Evolutionary conservation across 1,140 invertebrate species (phyloP).

Genomic region (Drosophila nasuta): DNA sequence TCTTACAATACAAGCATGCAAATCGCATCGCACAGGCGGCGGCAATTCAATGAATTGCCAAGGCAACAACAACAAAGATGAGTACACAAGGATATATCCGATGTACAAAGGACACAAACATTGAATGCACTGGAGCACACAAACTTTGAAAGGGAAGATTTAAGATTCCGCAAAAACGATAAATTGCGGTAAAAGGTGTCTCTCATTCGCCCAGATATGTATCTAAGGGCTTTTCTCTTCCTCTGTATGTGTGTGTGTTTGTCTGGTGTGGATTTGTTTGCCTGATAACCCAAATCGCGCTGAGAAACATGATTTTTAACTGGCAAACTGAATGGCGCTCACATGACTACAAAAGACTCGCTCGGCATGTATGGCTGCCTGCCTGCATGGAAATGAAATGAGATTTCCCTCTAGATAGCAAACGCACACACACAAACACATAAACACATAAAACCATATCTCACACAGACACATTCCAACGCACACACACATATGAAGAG

Average conservation of each 20-base stretch:
- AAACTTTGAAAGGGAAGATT: constrained; percentile 44
- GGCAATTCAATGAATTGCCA: constrained; percentile 54
- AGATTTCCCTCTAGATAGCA: constrained; percentile 70
- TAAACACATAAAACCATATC: constrained; percentile 1
- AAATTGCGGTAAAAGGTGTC: constrained; percentile 81
- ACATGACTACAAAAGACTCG: constrained; percentile 41
- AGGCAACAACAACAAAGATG: constrained; percentile 24
- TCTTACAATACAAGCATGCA: constrained; percentile 44
- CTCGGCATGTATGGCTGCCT: constrained; percentile 40
- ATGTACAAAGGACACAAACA: constrained; percentile 45
- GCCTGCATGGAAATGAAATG: constrained; percentile 68
- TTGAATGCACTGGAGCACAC: constrained; percentile 33
- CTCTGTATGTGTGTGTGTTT: constrained; percentile 24
- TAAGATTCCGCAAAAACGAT: constrained; percentile 73
- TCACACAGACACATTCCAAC: constrained; percentile 40
- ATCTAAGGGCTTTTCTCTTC: constrained; percentile 29
- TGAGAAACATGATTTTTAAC: constrained; percentile 82
- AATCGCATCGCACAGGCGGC: constrained; percentile 16
- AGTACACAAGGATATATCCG: constrained; percentile 2
- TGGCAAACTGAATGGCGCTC: constrained; percentile 65
- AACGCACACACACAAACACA: constrained; percentile 43
- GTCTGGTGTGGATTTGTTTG: constrained; percentile 52
- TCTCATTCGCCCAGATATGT: constrained; percentile 40
- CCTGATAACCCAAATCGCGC: constrained; percentile 69
- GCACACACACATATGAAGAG: constrained; percentile 29